These are phyloP conservation scores for Chesias legatella DNA, from an alignment of 2,888 invertebrate genomes.

Conservation along the genomic window DNA sequence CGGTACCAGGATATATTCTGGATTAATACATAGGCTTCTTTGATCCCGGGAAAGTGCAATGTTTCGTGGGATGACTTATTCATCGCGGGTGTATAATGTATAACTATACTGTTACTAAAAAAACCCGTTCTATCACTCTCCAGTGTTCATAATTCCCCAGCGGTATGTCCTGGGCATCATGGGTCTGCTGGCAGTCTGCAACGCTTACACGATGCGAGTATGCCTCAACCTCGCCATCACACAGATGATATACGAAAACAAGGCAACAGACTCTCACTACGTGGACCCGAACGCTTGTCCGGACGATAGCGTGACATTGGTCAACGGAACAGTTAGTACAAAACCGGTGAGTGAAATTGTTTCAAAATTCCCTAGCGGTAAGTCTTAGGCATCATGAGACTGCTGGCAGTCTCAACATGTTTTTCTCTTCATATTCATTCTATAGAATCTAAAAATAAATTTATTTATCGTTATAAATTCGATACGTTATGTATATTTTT, in stretches of 20 bases:
- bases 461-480: too few species aligned
- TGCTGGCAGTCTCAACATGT: too few species aligned
- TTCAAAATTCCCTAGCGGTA: background rate
- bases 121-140: constrained; percentile 37
- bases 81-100: too few species aligned
- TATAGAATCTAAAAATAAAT: too few species aligned
- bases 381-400: too few species aligned
- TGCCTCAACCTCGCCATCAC: constrained; percentile 86
- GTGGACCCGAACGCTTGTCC: constrained; percentile 64
- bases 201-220: constrained; percentile 88
- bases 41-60: too few species aligned
- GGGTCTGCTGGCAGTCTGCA: constrained; percentile 87
- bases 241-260: constrained; percentile 80
- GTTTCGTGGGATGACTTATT: too few species aligned
- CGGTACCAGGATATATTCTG: too few species aligned
- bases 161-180: constrained; percentile 86
- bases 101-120: background rate
- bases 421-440: too few species aligned
- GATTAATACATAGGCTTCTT: too few species aligned
- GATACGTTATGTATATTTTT: too few species aligned
- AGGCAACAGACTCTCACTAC: constrained; percentile 50
- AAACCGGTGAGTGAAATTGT: constrained; percentile 57
- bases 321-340: constrained; percentile 55
- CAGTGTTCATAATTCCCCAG: constrained; percentile 84
- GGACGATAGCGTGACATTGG: constrained; percentile 53